A percentile compares a stretch with the other conserved stretches of the same genome.
These are phyloP conservation scores for Baccha elongata DNA, from an alignment of 2,888 invertebrate species.

Conservation along the genomic window DNA sequence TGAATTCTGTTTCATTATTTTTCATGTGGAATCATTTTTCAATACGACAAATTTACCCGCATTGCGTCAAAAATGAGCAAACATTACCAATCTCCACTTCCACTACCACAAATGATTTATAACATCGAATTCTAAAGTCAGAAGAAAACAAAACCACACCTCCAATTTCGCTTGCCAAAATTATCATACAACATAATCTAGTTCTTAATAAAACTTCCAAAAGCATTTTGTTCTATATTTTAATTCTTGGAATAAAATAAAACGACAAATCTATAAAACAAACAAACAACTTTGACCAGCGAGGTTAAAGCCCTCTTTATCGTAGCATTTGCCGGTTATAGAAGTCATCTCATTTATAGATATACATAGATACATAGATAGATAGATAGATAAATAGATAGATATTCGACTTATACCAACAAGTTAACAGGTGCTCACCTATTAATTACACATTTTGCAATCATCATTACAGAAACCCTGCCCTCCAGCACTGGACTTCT, in stretches of 20 bases:
- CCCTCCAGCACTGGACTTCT: background rate
- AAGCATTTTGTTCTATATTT: conserved; percentile 24
- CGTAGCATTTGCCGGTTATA: conserved; percentile 2
- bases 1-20: no score
- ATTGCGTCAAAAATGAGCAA: background rate
- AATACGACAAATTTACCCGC: background rate
- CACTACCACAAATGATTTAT: background rate
- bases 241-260: conserved; percentile 11
- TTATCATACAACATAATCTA: conserved; percentile 9
- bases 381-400: background rate
- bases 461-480: conserved; percentile 31
- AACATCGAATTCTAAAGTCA: background rate
- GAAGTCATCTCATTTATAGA: background rate
- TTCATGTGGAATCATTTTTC: no score
- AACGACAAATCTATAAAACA: conserved; percentile 13
- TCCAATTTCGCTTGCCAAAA: background rate
- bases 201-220: conserved; percentile 24
- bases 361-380: background rate
- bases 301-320: conserved; percentile 61
- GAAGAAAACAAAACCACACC: conserved; percentile 27
- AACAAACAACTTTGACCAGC: conserved; percentile 12
- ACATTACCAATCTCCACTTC: conserved; percentile 16
- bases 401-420: conserved; percentile 14
- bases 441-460: conserved; percentile 62
- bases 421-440: conserved; percentile 52